phyloP scores from a whole-genome alignment of 2,113 vertebrate species.

The Rhizomys pruinosus region DNA sequence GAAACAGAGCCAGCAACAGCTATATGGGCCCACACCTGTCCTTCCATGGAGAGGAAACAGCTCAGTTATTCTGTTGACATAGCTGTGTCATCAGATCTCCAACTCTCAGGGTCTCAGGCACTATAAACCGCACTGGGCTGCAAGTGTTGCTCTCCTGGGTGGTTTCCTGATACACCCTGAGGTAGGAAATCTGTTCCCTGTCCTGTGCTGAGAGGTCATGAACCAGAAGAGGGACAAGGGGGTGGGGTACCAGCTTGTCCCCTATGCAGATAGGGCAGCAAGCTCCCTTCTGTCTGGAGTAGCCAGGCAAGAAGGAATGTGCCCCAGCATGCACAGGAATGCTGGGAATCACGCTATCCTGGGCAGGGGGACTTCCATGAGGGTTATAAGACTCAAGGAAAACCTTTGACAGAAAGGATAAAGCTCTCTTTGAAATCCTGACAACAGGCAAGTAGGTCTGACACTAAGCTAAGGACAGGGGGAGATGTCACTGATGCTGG shows the following conservation, averaged over 20 bases:
- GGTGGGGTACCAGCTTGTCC: not conserved
- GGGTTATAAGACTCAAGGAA: not conserved
- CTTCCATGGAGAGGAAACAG: constrained; percentile 1
- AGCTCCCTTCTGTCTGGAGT: not conserved
- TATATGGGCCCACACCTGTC: constrained; percentile 24
- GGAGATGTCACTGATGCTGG: not conserved
- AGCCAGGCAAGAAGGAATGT: not conserved
- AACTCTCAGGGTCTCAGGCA: constrained; percentile 1
- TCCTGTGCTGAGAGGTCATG: not conserved
- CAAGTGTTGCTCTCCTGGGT: constrained; percentile 19
- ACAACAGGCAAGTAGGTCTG: not conserved
- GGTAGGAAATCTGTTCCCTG: constrained; percentile 60
- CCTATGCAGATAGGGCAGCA: not conserved
- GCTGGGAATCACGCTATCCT: not conserved
- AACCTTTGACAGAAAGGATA: not conserved
- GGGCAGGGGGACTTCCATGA: not conserved
- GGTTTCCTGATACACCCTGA: constrained; percentile 59
- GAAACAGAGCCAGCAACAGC: not conserved
- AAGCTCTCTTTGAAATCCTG: not conserved
- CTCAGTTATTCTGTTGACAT: constrained; percentile 18
- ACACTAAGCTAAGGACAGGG: not conserved
- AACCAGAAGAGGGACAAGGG: not conserved
- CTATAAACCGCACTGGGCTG: not conserved
- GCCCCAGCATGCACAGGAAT: not conserved
- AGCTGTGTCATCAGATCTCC: constrained; percentile 1